A percentile compares a stretch with the other conserved stretches of the same genome.
Conservation (phyloP, 2,113 vertebrate species). For the Alosa alosa region DNA sequence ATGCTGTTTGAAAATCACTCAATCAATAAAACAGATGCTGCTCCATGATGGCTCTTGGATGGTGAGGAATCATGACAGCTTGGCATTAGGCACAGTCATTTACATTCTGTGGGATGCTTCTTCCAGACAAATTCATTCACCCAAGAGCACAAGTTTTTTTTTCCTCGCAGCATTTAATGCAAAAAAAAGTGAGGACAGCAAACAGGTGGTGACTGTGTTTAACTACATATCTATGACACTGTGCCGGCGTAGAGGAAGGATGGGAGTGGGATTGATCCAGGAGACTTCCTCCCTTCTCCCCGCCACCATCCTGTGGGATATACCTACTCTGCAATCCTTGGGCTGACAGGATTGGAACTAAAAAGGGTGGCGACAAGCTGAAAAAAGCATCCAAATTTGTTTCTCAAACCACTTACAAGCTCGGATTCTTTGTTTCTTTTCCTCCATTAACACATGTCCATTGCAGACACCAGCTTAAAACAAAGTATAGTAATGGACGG, state of each 20-base stretch:
- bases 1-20: conserved; percentile 4
- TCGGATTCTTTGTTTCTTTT: background rate
- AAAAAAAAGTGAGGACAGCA: background rate
- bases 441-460: background rate
- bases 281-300: background rate
- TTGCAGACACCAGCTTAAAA: background rate
- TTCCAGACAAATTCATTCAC: background rate
- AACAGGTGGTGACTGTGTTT: background rate
- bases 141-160: background rate
- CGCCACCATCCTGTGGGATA: background rate
- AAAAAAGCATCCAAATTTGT: background rate
- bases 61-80: background rate
- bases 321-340: background rate
- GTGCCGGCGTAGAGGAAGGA: background rate
- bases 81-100: background rate
- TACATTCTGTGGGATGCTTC: background rate
- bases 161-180: background rate
- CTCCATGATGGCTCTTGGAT: background rate
- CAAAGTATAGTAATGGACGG: background rate
- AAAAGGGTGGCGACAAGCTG: background rate
- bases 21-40: conserved; percentile 7
- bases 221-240: background rate
- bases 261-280: background rate
- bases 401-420: background rate
- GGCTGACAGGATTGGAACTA: background rate